These are phyloP conservation scores for Caenorhabditis becei DNA, from an alignment of 2,888 invertebrate species.

Conservation along the genomic window DNA sequence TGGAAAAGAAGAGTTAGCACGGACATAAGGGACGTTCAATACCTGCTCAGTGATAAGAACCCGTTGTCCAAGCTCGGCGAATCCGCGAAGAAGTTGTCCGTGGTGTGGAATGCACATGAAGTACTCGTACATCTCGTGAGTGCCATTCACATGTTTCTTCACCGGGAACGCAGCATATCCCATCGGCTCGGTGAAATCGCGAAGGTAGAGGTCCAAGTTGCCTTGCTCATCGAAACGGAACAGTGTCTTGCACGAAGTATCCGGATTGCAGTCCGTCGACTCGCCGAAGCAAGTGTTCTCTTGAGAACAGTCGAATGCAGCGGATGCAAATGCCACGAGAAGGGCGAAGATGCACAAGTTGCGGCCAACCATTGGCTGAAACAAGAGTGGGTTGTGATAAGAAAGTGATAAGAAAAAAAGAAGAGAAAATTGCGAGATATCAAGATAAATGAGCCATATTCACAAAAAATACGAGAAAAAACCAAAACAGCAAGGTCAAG, in stretches of 20 bases:
- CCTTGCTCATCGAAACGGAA: conserved; percentile 45
- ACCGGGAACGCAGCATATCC: conserved; percentile 49
- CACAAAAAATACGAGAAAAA: no score
- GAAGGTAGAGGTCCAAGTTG: conserved; percentile 39
- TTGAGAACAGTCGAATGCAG: conserved; percentile 20
- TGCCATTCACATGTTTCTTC: conserved; percentile 12
- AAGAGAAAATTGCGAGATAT: no score
- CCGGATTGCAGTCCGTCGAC: conserved; percentile 30
- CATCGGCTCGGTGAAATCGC: conserved; percentile 23
- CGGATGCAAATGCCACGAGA: background rate
- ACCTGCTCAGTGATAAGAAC: conserved; percentile 14
- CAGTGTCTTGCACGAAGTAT: conserved; percentile 15
- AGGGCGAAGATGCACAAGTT: background rate
- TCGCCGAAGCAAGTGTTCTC: conserved; percentile 48
- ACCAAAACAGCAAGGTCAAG: no score
- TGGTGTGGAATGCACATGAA: conserved; percentile 41
- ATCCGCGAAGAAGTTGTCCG: conserved; percentile 4
- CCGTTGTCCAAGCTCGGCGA: conserved; percentile 26
- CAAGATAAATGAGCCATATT: no score
- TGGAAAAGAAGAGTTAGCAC: conserved; percentile 6
- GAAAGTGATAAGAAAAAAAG: background rate
- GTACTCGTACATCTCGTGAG: conserved; percentile 41
- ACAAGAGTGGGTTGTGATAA: background rate
- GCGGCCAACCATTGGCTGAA: background rate
- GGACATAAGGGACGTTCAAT: conserved; percentile 17